Evolutionary conservation across 1,140 invertebrate species (phyloP).

Genomic region (Drosophila mauritiana): DNA sequence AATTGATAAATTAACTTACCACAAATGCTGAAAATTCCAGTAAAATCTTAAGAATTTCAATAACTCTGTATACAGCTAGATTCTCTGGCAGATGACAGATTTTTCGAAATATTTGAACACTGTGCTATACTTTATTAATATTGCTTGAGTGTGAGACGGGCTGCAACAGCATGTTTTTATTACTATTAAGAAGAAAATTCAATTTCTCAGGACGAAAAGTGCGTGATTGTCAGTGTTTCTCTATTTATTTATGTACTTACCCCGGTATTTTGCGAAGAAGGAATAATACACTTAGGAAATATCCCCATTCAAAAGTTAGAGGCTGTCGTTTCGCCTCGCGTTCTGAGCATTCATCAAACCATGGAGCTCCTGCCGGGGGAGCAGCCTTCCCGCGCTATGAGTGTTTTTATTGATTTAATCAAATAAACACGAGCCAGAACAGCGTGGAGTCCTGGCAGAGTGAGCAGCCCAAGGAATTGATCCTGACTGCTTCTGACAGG

Average conservation of each 20-base stretch:
- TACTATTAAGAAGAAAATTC: conserved; percentile 18
- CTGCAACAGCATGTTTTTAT: conserved; percentile 11
- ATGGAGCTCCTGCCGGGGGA: conserved; percentile 47
- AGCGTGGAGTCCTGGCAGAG: background rate
- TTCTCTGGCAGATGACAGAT: background rate
- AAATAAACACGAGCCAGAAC: conserved; percentile 39
- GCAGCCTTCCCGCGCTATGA: conserved; percentile 27
- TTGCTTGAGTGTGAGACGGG: background rate
- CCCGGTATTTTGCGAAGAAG: background rate
- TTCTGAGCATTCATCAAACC: conserved; percentile 60
- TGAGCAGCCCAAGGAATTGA: conserved; percentile 27
- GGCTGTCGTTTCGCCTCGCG: conserved; percentile 6
- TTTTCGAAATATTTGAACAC: background rate
- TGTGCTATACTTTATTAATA: conserved; percentile 3
- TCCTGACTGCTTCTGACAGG: conserved; percentile 27
- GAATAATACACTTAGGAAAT: conserved; percentile 13
- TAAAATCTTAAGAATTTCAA: background rate
- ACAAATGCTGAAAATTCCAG: background rate
- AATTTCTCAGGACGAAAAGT: conserved; percentile 5
- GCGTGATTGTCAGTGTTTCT: background rate
- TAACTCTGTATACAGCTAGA: background rate
- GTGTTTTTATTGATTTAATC: conserved; percentile 70
- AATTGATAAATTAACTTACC: background rate
- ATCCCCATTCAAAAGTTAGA: conserved; percentile 43
- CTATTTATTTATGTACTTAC: conserved; percentile 18